Evolutionary conservation across 1,140 invertebrate species (phyloP).

Genomic region (Neodiprion fabricii): DNA sequence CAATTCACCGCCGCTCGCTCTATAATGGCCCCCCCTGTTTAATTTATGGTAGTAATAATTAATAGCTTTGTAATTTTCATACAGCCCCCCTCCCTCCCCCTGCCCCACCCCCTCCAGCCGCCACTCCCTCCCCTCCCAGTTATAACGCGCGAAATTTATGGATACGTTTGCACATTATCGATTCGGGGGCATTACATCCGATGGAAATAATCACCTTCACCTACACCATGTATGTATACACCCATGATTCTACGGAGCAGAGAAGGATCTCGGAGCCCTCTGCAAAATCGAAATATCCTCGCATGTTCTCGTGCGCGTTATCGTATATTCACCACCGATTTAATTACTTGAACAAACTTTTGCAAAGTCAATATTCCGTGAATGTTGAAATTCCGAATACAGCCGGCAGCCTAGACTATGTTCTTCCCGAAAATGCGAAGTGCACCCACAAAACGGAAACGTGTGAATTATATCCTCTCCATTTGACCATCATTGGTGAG

Average conservation of each 20-base stretch:
- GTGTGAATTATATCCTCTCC: no score
- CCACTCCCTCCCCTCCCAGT: conserved; percentile 3
- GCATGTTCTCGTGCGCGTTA: no score
- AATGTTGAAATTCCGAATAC: no score
- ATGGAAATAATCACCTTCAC: conserved; percentile 7
- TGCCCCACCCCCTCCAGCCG: neutral
- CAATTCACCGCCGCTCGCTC: conserved; percentile 58
- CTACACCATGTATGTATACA: neutral
- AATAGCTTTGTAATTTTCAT: conserved; percentile 17
- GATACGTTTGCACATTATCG: conserved; percentile 50
- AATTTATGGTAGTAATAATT: conserved; percentile 4
- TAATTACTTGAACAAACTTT: no score
- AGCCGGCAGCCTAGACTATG: no score
- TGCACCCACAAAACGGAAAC: no score
- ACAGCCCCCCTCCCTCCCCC: conserved; percentile 12
- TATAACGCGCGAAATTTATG: conserved; percentile 42
- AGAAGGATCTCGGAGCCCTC: neutral
- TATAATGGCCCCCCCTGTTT: conserved; percentile 32
- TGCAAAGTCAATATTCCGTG: no score
- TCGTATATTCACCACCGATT: no score
- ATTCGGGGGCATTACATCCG: conserved; percentile 29
- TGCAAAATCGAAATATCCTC: neutral
- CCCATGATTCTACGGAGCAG: neutral
- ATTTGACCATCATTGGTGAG: no score
- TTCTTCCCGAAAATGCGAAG: no score